These are phyloP conservation scores for Austrofundulus limnaeus DNA, from an alignment of 2,113 vertebrate species.

Conservation along the genomic window DNA sequence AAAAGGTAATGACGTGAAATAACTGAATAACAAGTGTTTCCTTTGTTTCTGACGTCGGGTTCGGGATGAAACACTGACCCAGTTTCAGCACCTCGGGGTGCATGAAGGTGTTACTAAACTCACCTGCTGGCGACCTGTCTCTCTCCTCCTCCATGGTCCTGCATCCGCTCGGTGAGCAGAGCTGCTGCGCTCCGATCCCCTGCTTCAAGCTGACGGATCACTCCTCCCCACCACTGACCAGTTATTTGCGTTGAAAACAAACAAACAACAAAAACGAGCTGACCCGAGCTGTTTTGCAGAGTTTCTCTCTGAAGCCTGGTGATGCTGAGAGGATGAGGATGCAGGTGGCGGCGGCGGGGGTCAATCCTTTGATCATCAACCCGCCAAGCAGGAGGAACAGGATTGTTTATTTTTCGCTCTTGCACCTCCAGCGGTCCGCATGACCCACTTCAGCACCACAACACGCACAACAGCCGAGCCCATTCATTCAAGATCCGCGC, in stretches of 20 bases:
- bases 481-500: slow-evolving; percentile 59
- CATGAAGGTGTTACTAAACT: slow-evolving; percentile 48
- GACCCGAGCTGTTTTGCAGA: slow-evolving; percentile 31
- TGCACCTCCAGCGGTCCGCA: slow-evolving; percentile 62
- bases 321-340: slow-evolving; percentile 36
- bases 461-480: slow-evolving; percentile 39
- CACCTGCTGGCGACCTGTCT: slow-evolving; percentile 81
- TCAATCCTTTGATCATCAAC: slow-evolving; percentile 60
- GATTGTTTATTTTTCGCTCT: slow-evolving; percentile 64
- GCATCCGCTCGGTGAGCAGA: slow-evolving; percentile 72
- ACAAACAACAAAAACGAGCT: neutral
- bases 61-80: slow-evolving; percentile 13
- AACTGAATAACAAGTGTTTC: neutral
- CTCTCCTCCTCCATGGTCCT: slow-evolving; percentile 81
- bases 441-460: slow-evolving; percentile 69
- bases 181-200: slow-evolving; percentile 47
- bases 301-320: slow-evolving; percentile 38
- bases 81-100: slow-evolving; percentile 34
- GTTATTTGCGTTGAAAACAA: neutral
- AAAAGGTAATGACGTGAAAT: neutral
- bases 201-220: neutral
- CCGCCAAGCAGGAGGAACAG: slow-evolving; percentile 47
- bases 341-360: slow-evolving; percentile 48
- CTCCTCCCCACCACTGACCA: neutral
- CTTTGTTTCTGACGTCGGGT: neutral